Evolutionary conservation across 64 coral and sea anemone genomes (phyloP), one percentile per base, ranked within the genome.

Genomic region (Montipora capricornis): DNA sequence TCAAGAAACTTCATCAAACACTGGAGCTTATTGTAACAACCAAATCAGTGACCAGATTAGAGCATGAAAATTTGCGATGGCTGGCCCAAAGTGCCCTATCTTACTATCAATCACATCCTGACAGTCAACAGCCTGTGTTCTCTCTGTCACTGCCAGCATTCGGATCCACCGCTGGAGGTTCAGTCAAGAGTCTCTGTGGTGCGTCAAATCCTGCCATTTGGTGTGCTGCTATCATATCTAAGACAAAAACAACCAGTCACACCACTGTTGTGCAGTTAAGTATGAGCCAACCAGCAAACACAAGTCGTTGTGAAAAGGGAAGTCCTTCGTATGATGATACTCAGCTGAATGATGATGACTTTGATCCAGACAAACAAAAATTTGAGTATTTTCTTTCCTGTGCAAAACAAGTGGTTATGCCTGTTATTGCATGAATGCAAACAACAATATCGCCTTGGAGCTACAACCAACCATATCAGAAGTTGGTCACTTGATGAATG

Each of bases 81-180:
- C 78, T 98, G 52, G 91, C 93, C 1, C 93, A 98, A 75, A 74
- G 89, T 84, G 89, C 92, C 19, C 85, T 98, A 9, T 53, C 60
- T n/a, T 98, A 95, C 29, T 98, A 98, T 58, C 81, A 98, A 70
- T 82, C 14, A 49, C 93, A 92, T 22, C 11, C 22, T 47, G 67
- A 80, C 20, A 70, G 48, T n/a, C 44, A 59, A n/a, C 93, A 98
- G 8, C 93, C 96, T 26, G 37, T 91, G 37, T 98, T 98, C 79
- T 98, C 96, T 3, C 29, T 98, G 57, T 95, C 96, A n/a, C 85
- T 98, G n/a, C 96, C 93, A 20, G 89, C 96, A 26, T 98, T 94
- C 89, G 92, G 93, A 50, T 88, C 89, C 50, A 79, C 96, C 12
- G 83, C 96, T 83, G 88, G 84, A 55, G 81, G 89, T 49, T 73